Evolutionary conservation across 2,797 vertebrate species (phyloP).

Genomic region (Rhincodon typus): DNA sequence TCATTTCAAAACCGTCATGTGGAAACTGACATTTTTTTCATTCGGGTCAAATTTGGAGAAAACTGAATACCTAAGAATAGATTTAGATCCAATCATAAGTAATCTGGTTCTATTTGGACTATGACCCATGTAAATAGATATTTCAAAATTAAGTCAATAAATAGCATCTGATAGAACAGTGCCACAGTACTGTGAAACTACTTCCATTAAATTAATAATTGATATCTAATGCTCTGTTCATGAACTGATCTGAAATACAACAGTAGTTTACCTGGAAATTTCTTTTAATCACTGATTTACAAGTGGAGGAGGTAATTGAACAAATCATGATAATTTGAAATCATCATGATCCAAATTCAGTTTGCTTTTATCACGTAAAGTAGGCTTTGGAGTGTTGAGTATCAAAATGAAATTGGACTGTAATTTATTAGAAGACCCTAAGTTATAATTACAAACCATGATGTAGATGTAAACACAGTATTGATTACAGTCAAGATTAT

Average conservation of each 20-base stretch:
- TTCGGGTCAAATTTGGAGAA: not conserved
- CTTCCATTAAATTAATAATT: constrained; percentile 4
- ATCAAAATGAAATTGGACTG: constrained; percentile 1
- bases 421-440: constrained; percentile 16
- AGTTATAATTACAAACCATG: too few species aligned
- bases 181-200: not conserved
- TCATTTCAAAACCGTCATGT: not conserved
- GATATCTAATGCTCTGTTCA: not conserved
- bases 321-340: constrained; percentile 5
- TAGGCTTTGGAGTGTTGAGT: not conserved
- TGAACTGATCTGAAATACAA: constrained; percentile 4
- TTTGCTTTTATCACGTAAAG: not conserved
- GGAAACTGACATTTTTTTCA: not conserved
- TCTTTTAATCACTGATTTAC: not conserved
- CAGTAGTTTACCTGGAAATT: not conserved
- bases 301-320: not conserved
- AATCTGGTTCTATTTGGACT: not conserved
- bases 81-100: not conserved
- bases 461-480: not conserved
- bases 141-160: constrained; percentile 25
- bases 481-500: not conserved
- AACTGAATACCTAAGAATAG: not conserved
- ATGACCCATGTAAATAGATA: not conserved
- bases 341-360: not conserved
- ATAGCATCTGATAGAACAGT: not conserved